Conservation (phyloP, 2,113 vertebrate genomes). For the Corythaeola cristata region DNA sequence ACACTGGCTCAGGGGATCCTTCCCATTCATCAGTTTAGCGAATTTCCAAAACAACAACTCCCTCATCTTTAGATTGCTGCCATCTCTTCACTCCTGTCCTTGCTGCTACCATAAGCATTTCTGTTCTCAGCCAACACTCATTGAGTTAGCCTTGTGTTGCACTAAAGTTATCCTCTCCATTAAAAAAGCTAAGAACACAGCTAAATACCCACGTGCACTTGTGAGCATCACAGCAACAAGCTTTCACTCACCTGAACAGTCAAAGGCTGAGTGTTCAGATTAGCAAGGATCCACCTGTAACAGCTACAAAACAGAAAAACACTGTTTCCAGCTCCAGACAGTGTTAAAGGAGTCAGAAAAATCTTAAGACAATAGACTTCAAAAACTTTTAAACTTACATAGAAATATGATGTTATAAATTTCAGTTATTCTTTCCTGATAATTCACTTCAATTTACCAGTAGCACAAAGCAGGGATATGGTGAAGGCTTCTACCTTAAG, state of each 20-base stretch:
- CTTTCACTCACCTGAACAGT: not conserved
- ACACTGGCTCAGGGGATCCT: not conserved
- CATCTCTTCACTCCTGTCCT: not conserved
- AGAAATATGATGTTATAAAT: not conserved
- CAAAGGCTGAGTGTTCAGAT: not conserved
- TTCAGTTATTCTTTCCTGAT: not conserved
- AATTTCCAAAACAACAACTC: not conserved
- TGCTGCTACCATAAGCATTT: not conserved
- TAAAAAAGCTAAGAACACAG: not conserved
- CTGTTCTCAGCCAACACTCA: not conserved
- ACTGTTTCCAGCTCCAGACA: not conserved
- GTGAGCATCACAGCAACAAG: not conserved
- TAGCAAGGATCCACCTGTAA: not conserved
- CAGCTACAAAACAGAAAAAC: not conserved
- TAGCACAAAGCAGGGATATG: not conserved
- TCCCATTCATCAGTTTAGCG: not conserved
- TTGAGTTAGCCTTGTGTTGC: not conserved
- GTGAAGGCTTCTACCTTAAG: not conserved
- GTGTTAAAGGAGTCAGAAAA: not conserved
- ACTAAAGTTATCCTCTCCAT: not conserved
- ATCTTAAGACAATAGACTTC: not conserved
- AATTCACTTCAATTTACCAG: not conserved
- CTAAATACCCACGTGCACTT: not conserved
- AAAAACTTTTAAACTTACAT: not conserved
- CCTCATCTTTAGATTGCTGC: not conserved